Evolutionary conservation across 2,797 vertebrate species (phyloP).

Genomic region (Sebastes trivittatus): DNA sequence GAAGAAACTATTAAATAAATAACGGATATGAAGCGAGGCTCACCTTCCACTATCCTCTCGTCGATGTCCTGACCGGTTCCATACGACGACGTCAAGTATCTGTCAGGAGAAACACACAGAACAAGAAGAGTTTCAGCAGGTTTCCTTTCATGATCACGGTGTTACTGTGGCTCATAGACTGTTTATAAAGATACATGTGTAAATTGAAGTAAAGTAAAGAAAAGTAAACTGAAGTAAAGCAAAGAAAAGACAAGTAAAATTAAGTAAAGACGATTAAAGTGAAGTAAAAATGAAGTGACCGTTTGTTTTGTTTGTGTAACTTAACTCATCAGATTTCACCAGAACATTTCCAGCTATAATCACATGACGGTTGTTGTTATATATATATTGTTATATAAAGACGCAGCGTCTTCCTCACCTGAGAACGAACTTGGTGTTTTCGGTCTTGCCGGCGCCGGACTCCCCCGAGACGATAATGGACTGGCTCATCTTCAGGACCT

Average conservation of each 20-base stretch:
- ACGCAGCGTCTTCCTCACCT: constrained; percentile 76
- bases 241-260: too few relatives aligned
- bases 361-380: too few relatives aligned
- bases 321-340: too few relatives aligned
- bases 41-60: constrained; percentile 82
- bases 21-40: background rate
- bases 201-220: too few relatives aligned
- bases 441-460: constrained; percentile 97
- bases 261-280: background rate
- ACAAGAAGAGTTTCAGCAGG: too few relatives aligned
- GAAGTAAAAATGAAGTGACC: background rate
- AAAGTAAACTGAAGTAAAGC: too few relatives aligned
- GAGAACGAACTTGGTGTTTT: constrained; percentile 98
- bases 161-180: too few relatives aligned
- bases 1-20: accelerated
- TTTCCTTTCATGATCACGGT: too few relatives aligned
- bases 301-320: too few relatives aligned
- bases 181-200: too few relatives aligned
- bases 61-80: constrained; percentile 69
- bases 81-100: constrained; percentile 58
- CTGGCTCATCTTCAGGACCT: constrained; percentile 97
- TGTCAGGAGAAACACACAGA: too few relatives aligned
- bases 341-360: too few relatives aligned
- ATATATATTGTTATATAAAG: background rate
- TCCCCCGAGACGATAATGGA: constrained; percentile 98